Base-by-base conservation (phyloP, 2,888 invertebrate genomes). In the Drosophila paranaensis region DNA sequence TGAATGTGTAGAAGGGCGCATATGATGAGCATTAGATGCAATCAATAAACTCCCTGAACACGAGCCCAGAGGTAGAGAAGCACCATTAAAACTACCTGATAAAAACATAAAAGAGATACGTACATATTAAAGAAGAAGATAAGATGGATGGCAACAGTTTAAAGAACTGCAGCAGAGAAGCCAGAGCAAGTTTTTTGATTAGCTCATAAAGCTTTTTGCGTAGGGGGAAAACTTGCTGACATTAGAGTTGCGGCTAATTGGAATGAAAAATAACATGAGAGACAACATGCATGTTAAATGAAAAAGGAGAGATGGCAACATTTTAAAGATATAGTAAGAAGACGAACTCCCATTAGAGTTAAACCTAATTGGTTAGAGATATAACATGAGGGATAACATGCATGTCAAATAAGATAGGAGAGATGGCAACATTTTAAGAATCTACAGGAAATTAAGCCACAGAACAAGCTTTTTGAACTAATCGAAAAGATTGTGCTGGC, bases 11-110 rank as follows among this genome's bases (percentile, higher is more conserved):
- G 53, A 54, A 39, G 71, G 75, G 81, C 74, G 78, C 65, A 66
- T 84, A 64, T 77, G 83, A 79, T 69, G 71, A 58, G 71, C 83
- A 83, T 86, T 81, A 86, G 86, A 83, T 83, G 69, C 63, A 86
- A 82, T 86, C 82, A 83, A 86, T 83, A 79, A 83, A 74, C 60
- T 69, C 82, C 70, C 33, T 39, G 40, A 46, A 50, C 66, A 53
- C 25, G 37, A 62, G 30, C 16, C 30, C 20, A 25, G 48, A 40
- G 35, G 16, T 30, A 58, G 60, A 33, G 33, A 11, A 50, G 48
- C 40, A 50, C 63, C 58, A 69, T 64, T 64, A 51, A 25, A 68
- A 50, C 45, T 60, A 62, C 53, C 63, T 56, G 62, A 57, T 55
- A 14, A n/a, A 48, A 48, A 16, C 50, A 30, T 20, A 20, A 30